Evolutionary conservation across 1,140 invertebrate species (phyloP).

Genomic region (Harpegnathos saltator): DNA sequence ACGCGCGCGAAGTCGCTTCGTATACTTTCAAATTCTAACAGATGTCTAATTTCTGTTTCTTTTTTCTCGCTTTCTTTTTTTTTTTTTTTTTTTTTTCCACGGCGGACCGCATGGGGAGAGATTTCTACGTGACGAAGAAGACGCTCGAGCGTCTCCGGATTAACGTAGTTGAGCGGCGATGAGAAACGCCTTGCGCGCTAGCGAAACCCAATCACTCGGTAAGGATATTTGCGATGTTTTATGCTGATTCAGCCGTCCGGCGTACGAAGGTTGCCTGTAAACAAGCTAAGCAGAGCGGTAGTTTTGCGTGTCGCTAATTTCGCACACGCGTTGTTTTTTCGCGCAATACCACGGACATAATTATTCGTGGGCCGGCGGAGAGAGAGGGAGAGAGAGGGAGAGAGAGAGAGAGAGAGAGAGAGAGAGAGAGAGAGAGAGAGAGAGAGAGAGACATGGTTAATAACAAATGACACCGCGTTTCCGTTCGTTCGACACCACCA

Average conservation of each 20-base stretch:
- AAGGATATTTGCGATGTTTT: background rate
- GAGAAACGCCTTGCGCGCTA: background rate
- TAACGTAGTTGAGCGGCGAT: background rate
- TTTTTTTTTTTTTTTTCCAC: background rate
- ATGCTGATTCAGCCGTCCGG: background rate
- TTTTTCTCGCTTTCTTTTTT: too few relatives aligned
- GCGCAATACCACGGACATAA: background rate
- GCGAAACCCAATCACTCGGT: background rate
- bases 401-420: too few relatives aligned
- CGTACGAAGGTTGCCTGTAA: conserved; percentile 27
- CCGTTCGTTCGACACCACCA: background rate
- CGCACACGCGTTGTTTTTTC: conserved; percentile 8
- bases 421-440: too few relatives aligned
- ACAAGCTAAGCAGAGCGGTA: conserved; percentile 29
- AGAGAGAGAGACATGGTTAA: too few relatives aligned
- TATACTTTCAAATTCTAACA: background rate
- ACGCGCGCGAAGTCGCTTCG: background rate
- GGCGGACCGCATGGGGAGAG: background rate
- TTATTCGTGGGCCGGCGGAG: background rate
- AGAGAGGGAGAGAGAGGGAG: too few relatives aligned
- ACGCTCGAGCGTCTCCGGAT: too few relatives aligned
- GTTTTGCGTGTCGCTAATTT: conserved; percentile 32
- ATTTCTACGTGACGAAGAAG: background rate
- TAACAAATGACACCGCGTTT: conserved; percentile 8
- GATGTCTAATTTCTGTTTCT: too few relatives aligned